Base-by-base conservation (phyloP, 2,888 invertebrate genomes). In the Acleris holmiana region DNA sequence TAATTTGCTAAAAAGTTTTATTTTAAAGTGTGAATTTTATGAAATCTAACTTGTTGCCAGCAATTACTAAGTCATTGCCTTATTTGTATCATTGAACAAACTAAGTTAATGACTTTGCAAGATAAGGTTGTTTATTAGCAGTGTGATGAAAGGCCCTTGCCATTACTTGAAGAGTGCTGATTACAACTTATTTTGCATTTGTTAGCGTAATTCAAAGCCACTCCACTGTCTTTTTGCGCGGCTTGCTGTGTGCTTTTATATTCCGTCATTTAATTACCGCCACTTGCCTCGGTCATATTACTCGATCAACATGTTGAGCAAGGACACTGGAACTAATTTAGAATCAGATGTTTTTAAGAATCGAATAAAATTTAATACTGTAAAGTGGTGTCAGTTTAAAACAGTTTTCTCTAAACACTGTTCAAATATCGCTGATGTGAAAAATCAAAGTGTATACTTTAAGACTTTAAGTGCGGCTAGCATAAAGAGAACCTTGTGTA, bases 101-200 rank as follows among this genome's bases (percentile, higher is more conserved):
- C 70, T 69, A 67, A 79, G 86, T 79, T 83, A 84, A 85, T 83
- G 84, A 89, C 86, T 80, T 77, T 72, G 75, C 75, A 61, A 76
- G 90, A 91, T 90, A 89, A 89, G 75, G 71, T 67, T 88, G 82
- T 85, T 87, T 85, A 82, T 80, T 80, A 69, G 72, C 73, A 70
- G 69, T 71, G 61, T 68, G 71, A 55, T 29, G 68, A 69, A 71
- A 73, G 71, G 75, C 68, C 71, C 69, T 71, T 71, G 66, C 68
- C 56, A 64, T 67, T 51, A 68, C 68, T 72, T 69, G 70, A 69
- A 74, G 73, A 75, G 51, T 60, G 65, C 60, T 55, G 65, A 60
- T 65, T 65, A 55, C 50, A 55, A 25, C 46, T 46, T 65, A 65
- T 50, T 65, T 59, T 59, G 55, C 65, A 55, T 55, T 65, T 49